Evolutionary conservation across 1,140 invertebrate genomes (phyloP).

Genomic region (Octopus bimaculoides): DNA sequence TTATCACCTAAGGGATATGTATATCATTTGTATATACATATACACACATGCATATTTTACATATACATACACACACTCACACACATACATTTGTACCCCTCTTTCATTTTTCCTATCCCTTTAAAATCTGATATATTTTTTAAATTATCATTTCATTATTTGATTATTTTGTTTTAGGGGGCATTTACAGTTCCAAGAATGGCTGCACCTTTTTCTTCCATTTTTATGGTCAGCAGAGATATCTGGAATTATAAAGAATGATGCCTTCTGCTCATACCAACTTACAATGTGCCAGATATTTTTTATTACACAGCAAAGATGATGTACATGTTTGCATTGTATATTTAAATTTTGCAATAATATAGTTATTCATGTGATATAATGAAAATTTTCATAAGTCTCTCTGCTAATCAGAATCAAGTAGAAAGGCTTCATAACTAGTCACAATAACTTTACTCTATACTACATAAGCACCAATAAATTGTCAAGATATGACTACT

Average conservation of each 20-base stretch:
- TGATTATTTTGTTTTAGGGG: background rate
- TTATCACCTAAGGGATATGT: background rate
- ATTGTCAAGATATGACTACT: no score
- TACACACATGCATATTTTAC: no score
- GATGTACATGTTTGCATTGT: conserved; percentile 2
- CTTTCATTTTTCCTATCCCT: background rate
- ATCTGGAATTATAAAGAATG: background rate
- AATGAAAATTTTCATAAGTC: background rate
- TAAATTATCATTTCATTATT: background rate
- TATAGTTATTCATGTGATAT: conserved; percentile 8
- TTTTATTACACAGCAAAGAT: conserved; percentile 11
- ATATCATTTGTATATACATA: no score
- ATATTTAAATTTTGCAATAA: conserved; percentile 8
- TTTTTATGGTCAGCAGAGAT: conserved; percentile 1
- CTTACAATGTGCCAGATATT: background rate
- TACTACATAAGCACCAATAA: no score
- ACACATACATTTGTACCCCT: background rate
- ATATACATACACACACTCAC: no score
- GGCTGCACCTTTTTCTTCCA: background rate
- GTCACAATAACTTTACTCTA: no score
- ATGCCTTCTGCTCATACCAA: background rate
- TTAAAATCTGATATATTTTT: background rate
- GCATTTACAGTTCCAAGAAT: conserved; percentile 7
- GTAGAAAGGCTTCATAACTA: no score
- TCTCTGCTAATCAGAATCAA: no score